These are phyloP conservation scores for Epinotia nisella DNA, from an alignment of 2,888 invertebrate genomes.

Conservation along the genomic window DNA sequence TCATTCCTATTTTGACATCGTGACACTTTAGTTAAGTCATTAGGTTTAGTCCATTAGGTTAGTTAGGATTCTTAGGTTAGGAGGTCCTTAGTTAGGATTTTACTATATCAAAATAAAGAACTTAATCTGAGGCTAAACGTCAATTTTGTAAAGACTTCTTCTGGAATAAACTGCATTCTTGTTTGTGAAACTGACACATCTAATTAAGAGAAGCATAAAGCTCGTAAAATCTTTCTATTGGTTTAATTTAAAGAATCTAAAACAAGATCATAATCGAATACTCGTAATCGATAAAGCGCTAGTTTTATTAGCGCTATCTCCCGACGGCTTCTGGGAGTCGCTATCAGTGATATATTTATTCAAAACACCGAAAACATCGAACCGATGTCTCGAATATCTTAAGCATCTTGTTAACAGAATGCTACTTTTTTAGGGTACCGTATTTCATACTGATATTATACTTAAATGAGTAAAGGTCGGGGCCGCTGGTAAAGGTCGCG, in stretches of 20 bases:
- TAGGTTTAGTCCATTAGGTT: too few species aligned
- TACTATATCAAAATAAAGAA: background rate
- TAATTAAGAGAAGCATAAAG: background rate
- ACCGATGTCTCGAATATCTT: slow-evolving; percentile 28
- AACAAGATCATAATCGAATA: slow-evolving; percentile 30
- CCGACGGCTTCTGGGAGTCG: slow-evolving; percentile 31
- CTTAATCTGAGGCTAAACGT: background rate
- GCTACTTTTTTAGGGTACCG: slow-evolving; percentile 26
- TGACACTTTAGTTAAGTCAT: too few species aligned
- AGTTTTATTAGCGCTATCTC: slow-evolving; percentile 35
- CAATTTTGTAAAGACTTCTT: too few species aligned
- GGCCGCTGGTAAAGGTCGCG: too few species aligned
- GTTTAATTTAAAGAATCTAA: slow-evolving; percentile 34
- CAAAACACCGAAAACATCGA: slow-evolving; percentile 27
- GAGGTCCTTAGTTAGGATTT: too few species aligned
- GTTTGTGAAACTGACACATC: background rate
- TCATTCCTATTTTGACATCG: too few species aligned
- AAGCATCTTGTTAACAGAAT: slow-evolving; percentile 36
- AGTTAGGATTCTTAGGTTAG: too few species aligned
- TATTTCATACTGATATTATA: background rate
- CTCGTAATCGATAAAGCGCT: slow-evolving; percentile 39
- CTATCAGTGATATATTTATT: slow-evolving; percentile 30
- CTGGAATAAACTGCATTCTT: background rate
- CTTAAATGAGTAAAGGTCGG: too few species aligned
- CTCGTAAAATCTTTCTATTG: slow-evolving; percentile 12